Percentiles rank a stretch among this genome's conserved stretches.
phyloP scores from a whole-genome alignment of 2,888 invertebrate genomes.

The Hemistola chrysoprasaria region DNA sequence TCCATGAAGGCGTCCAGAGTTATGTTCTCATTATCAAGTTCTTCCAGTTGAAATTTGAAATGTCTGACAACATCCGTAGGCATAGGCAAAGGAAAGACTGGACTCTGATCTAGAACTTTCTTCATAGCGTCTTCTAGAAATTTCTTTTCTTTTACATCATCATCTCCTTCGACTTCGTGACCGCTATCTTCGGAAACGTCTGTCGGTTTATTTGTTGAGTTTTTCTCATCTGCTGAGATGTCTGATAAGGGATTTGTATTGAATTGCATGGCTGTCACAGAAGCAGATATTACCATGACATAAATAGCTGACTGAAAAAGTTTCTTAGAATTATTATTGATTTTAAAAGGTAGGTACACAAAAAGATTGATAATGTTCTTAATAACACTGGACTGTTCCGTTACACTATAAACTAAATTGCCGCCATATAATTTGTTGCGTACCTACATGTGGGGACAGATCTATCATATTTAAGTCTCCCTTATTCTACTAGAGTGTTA shows the following conservation, averaged over 20 bases:
- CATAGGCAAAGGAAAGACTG: constrained; percentile 49
- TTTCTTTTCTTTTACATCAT: constrained; percentile 63
- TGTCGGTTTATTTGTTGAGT: constrained; percentile 50
- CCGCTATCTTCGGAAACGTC: constrained; percentile 67
- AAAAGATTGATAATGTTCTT: no score
- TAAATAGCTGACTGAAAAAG: constrained; percentile 52
- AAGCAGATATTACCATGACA: constrained; percentile 40
- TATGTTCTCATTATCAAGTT: constrained; percentile 55
- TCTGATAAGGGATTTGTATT: constrained; percentile 64
- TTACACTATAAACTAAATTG: no score
- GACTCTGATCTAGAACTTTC: constrained; percentile 60
- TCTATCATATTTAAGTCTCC: no score
- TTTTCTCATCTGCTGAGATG: constrained; percentile 67
- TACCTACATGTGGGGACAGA: no score
- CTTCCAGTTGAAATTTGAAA: constrained; percentile 57
- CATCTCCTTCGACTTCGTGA: constrained; percentile 65
- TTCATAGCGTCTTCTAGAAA: constrained; percentile 69
- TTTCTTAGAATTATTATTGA: no score
- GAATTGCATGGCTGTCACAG: constrained; percentile 52
- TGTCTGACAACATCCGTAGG: constrained; percentile 49
- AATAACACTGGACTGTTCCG: no score
- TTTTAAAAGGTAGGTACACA: no score
- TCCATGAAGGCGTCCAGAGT: constrained; percentile 65
- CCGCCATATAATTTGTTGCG: no score
- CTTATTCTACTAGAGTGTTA: no score